phyloP scores from a whole-genome alignment of 2,113 vertebrate species.

The Planiliza haematocheilus region DNA sequence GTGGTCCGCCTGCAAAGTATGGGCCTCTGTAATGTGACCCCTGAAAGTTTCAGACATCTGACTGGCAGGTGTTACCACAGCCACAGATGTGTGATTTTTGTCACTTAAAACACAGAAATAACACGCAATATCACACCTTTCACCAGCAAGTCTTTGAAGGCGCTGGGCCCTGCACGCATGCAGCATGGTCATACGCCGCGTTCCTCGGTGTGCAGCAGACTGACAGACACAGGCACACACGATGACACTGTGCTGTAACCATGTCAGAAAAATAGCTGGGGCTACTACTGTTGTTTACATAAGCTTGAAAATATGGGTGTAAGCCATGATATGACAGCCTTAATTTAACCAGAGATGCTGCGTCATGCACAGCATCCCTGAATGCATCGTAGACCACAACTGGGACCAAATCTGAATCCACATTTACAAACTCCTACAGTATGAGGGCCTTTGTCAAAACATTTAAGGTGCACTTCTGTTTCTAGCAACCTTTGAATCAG shows the following conservation, averaged over 20 bases:
- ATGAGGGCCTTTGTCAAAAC: too few species aligned
- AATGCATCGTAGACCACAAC: too few species aligned
- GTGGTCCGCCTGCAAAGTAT: background rate
- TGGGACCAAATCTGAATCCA: too few species aligned
- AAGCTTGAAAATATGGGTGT: too few species aligned
- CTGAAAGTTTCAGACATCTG: constrained; percentile 25
- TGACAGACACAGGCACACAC: constrained; percentile 30
- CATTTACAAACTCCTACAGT: too few species aligned
- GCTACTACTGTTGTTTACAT: background rate
- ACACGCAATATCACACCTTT: constrained; percentile 65
- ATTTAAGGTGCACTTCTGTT: too few species aligned
- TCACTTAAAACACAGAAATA: constrained; percentile 57
- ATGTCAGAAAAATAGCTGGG: constrained; percentile 36
- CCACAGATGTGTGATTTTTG: constrained; percentile 56
- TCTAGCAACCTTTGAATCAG: too few species aligned
- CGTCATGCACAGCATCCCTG: too few species aligned
- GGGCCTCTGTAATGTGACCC: constrained; percentile 3
- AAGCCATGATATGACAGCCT: too few species aligned
- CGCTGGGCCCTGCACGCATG: constrained; percentile 13
- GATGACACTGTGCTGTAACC: constrained; percentile 40
- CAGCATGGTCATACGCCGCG: constrained; percentile 6
- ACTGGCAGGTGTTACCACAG: constrained; percentile 58
- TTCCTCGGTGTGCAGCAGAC: constrained; percentile 1
- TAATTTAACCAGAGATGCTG: too few species aligned
- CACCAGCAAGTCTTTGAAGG: constrained; percentile 22